Base-by-base conservation (phyloP, 2,888 invertebrate genomes). In the Orchestes rusci region DNA sequence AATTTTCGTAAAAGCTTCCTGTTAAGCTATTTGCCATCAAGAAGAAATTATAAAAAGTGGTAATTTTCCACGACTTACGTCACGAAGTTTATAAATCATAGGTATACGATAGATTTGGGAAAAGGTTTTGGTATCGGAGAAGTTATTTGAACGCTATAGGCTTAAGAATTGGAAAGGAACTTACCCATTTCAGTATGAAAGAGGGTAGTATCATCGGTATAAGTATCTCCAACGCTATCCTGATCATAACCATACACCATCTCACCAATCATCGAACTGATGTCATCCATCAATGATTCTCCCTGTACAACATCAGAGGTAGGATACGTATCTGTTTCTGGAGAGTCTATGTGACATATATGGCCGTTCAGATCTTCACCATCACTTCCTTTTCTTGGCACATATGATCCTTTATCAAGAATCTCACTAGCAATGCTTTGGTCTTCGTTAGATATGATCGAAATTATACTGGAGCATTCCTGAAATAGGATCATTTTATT, bases 321-420 rank as follows among this genome's bases (percentile, higher is more conserved):
- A 20, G 75, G 71, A 3, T 80, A 80, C 7, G 80, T 77, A 51
- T 89, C 87, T 4, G 85, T 86, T 70, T 88, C 88, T 0, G 88
- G 86, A 0, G 87, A 88, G 62, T 89, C 88, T 40, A 88, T 88
- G 59, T 89, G 88, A 8, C 80, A 79, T 38, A 88, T 82, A 39
- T 72, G 71, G 53, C 76, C 76, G 59, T 70, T 70, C 31, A 66
- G 45, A 52, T 70, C 69, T 53, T 70, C 70, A 13, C 68, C 70
- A 44, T 70, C 67, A 12, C 69, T 69, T 38, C 74, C 74, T 44
- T 70, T 67, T 18, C 65, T 56, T 2, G 68, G 67, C 43, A 65
- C 62, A 53, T 67, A 70, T 8, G 68, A 66, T 53, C 67, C 67
- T 45, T 63, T 59, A 43, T 74, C 73, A 34, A 78, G 72, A 23